Base-by-base conservation (phyloP, 2,888 invertebrate species). In the Candidula unifasciata region DNA sequence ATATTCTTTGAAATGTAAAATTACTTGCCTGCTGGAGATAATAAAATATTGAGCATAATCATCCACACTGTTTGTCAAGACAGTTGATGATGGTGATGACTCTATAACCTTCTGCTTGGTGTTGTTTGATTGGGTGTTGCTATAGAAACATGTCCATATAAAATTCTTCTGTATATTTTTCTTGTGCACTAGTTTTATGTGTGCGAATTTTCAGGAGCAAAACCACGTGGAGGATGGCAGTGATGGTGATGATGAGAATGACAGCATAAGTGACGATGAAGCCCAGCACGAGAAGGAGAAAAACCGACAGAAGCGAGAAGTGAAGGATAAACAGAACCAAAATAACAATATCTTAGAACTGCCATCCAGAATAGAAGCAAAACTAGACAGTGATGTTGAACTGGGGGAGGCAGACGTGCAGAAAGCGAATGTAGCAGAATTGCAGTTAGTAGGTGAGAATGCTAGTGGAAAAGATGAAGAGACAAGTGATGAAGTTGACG, bases 231-330 rank as follows among this genome's bases (percentile, higher is more conserved):
- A 71, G 16, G 84, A 84, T 66, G 80, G 74, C 57, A 69, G 77
- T 37, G 84, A 84, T n/a, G 84, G 76, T 21, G 74, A 80, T 76
- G 80, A 80, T 80, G 84, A 84, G 21, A 76, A 80, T 18, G 84
- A 84, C 2, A 80, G 80, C n/a, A 57, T 57, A 16, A 69, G 68
- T 68, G 52, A 52, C 10, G 30, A 33, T 10, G 52, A 69, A 54
- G 35, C 24, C 30, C 10, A 37, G 5, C 35, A 37, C 3, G n/a
- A 37, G n/a, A 68, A n/a, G n/a, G 68, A 52, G 44, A 80, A 35
- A 71, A 71, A 3, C 24, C 37, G 2, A 35, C 2, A 82, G 1
- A 37, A 68, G 52, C 13, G 0, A 54, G 60, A 83, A 27, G 64
- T 64, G 82, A 35, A 73, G 37, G 52, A 30, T n/a, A 54, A 80